phyloP scores from a whole-genome alignment of 2,113 vertebrate genomes.

The Archocentrus centrarchus region DNA sequence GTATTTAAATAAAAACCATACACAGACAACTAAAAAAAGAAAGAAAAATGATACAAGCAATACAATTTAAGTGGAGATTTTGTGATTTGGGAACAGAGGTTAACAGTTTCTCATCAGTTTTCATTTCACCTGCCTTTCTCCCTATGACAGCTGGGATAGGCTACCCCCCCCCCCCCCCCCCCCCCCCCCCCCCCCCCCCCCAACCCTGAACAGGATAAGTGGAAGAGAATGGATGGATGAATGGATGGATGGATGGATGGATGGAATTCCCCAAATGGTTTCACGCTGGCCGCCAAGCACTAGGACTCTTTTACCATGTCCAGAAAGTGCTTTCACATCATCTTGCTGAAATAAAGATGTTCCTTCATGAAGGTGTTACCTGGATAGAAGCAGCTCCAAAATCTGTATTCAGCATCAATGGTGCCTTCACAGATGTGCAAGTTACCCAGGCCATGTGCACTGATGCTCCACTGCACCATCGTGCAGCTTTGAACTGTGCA shows the following conservation, averaged over 20 bases:
- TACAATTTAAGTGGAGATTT: background rate
- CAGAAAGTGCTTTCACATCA: background rate
- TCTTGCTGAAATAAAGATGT: background rate
- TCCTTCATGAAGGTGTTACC: background rate
- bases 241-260: too few species aligned
- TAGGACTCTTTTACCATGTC: background rate
- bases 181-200: too few species aligned
- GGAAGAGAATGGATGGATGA: too few species aligned
- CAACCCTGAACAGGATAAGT: too few species aligned
- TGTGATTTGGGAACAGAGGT: background rate
- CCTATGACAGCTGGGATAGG: too few species aligned
- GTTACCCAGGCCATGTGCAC: background rate
- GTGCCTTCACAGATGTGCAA: background rate
- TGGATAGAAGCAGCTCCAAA: background rate
- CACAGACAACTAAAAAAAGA: background rate
- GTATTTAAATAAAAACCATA: background rate
- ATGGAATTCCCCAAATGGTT: background rate
- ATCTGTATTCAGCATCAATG: background rate
- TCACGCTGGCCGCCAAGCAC: background rate
- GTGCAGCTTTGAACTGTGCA: background rate
- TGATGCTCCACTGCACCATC: fast-evolving
- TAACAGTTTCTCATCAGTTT: fast-evolving
- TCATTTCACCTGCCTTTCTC: background rate
- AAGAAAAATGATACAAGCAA: background rate
- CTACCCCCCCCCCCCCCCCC: too few species aligned